Percentiles rank a stretch among this genome's conserved stretches.
phyloP scores from a whole-genome alignment of 2,113 vertebrate genomes.

The Anolis sagrei region DNA sequence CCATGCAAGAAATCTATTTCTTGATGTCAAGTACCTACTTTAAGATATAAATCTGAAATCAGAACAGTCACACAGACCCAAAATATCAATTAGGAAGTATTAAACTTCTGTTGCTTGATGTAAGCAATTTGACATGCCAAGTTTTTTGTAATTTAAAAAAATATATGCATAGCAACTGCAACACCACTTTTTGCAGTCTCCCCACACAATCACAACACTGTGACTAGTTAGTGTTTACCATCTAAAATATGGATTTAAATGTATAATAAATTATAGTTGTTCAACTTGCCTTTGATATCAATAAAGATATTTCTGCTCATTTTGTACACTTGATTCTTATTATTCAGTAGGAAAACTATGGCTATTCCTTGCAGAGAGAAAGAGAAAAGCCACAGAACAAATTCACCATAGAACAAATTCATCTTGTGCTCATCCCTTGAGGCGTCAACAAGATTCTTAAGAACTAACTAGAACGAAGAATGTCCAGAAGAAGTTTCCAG shows the following conservation, averaged over 20 bases:
- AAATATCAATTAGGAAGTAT: constrained; percentile 14
- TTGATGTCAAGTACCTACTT: neutral
- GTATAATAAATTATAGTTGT: constrained; percentile 26
- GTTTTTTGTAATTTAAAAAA: neutral
- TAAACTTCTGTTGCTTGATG: neutral
- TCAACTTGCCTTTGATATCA: constrained; percentile 7
- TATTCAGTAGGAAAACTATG: neutral
- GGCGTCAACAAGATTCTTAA: neutral
- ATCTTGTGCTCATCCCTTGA: neutral
- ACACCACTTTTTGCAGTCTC: neutral
- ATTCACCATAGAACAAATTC: neutral
- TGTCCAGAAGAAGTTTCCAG: neutral
- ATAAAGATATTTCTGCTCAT: neutral
- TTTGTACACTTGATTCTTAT: neutral
- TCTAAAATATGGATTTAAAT: constrained; percentile 21
- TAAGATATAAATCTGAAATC: neutral
- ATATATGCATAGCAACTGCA: neutral
- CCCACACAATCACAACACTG: neutral
- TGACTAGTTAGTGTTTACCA: neutral
- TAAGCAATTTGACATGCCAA: constrained; percentile 14
- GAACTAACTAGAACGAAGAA: neutral
- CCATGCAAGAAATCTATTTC: constrained; percentile 19
- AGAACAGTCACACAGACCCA: neutral
- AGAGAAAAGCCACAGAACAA: fast-evolving
- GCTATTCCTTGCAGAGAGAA: neutral